A percentile compares a stretch with the other conserved stretches of the same genome.
phyloP scores from a whole-genome alignment of 2,113 vertebrate genomes.

The Rhinoderma darwinii region DNA sequence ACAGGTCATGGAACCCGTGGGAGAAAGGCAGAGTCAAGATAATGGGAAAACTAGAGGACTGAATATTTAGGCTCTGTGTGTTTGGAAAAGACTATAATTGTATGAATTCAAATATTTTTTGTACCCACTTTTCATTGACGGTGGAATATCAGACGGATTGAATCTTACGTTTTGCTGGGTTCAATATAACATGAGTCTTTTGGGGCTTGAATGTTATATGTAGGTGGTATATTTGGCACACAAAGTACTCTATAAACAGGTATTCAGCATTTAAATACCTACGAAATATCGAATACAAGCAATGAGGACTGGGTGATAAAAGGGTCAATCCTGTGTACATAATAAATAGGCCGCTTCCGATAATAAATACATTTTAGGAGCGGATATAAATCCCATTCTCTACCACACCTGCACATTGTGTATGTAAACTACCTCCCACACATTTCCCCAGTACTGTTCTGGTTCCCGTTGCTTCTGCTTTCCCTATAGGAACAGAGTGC shows the following conservation, averaged over 20 bases:
- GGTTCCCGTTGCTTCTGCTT: not conserved
- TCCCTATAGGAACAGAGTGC: not conserved
- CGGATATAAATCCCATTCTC: not conserved
- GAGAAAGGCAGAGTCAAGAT: not conserved
- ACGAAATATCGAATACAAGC: too few species aligned
- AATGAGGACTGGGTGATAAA: not conserved
- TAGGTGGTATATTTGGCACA: too few species aligned
- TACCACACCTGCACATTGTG: not conserved
- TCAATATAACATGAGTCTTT: too few species aligned
- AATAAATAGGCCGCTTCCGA: not conserved
- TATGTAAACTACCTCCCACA: not conserved
- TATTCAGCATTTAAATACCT: not conserved
- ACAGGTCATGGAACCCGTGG: slow-evolving; percentile 3
- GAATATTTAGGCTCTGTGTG: not conserved
- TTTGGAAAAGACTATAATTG: not conserved
- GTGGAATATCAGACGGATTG: too few species aligned
- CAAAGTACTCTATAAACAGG: too few species aligned
- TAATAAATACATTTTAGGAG: not conserved
- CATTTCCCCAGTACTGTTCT: not conserved
- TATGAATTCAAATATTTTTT: too few species aligned
- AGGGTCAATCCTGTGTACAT: not conserved
- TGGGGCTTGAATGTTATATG: too few species aligned
- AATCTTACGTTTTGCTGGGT: too few species aligned
- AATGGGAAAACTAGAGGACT: not conserved
- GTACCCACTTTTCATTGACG: too few species aligned